These are phyloP conservation scores for Laterallus jamaicensis DNA, from an alignment of 2,113 vertebrate species.

Conservation along the genomic window DNA sequence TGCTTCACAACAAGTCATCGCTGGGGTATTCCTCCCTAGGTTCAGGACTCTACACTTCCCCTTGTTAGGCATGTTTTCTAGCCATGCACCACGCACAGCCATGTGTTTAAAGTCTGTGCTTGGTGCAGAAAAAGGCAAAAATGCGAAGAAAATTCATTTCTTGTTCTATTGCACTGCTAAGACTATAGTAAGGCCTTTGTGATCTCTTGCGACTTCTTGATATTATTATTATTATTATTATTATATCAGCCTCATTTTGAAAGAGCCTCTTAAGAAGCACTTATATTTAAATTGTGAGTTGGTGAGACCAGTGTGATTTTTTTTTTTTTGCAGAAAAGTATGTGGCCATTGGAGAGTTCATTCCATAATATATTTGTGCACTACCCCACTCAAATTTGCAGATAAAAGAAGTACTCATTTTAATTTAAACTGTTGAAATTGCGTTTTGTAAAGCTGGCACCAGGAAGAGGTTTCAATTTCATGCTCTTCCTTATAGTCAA, in stretches of 20 bases:
- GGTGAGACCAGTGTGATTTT: not conserved
- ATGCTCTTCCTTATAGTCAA: not conserved
- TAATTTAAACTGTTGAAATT: not conserved
- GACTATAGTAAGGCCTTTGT: not conserved
- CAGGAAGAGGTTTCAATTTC: not conserved
- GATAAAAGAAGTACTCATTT: not conserved
- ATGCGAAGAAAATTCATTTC: not conserved
- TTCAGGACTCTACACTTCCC: no score
- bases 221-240: not conserved
- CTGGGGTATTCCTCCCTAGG: no score
- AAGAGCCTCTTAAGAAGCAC: not conserved
- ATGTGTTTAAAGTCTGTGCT: not conserved
- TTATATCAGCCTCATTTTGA: not conserved
- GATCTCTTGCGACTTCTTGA: not conserved
- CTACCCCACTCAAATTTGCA: not conserved
- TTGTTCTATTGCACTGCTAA: not conserved
- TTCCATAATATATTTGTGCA: not conserved
- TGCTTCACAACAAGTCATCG: no score
- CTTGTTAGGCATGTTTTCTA: not conserved
- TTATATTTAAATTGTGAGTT: not conserved
- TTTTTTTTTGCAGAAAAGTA: not conserved
- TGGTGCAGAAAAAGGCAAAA: not conserved
- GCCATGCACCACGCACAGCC: not conserved
- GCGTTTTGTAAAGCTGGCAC: not conserved
- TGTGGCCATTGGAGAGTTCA: not conserved